Percentiles rank a stretch among this genome's conserved stretches.
phyloP scores from a whole-genome alignment of 2,888 invertebrate species.

The Oxyscelio sp. region DNA sequence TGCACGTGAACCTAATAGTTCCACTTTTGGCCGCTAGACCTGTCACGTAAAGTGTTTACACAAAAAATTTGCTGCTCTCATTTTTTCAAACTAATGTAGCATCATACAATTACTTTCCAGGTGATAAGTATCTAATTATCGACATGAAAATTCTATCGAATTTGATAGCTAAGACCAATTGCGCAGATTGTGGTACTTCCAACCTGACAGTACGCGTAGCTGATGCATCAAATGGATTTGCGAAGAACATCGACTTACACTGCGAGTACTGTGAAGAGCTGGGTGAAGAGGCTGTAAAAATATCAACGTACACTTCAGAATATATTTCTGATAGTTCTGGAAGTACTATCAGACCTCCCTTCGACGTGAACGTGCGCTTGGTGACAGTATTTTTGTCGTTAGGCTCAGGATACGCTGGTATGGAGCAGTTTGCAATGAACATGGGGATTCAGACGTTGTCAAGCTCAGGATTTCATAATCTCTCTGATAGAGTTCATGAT shows the following conservation, averaged over 20 bases:
- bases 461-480: background rate
- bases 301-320: constrained; percentile 8
- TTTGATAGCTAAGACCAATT: constrained; percentile 4
- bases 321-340: background rate
- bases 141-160: background rate
- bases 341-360: constrained; percentile 4
- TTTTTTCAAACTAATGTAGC: background rate
- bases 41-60: too few species aligned
- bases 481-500: constrained; percentile 9
- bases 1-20: too few species aligned
- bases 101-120: too few species aligned
- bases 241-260: constrained; percentile 5
- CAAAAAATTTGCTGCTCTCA: background rate
- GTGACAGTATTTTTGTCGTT: constrained; percentile 1
- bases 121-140: background rate
- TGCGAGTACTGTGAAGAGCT: constrained; percentile 9
- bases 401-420: constrained; percentile 12
- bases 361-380: constrained; percentile 19
- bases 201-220: background rate
- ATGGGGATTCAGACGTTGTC: background rate
- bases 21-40: too few species aligned
- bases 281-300: background rate
- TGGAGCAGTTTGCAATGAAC: constrained; percentile 1
- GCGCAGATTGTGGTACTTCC: constrained; percentile 4
- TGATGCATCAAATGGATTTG: constrained; percentile 3